Percentiles rank a stretch among this genome's conserved stretches.
Evolutionary conservation across 2,888 invertebrate species (phyloP).

Genomic region (Amphiduros pacificus): DNA sequence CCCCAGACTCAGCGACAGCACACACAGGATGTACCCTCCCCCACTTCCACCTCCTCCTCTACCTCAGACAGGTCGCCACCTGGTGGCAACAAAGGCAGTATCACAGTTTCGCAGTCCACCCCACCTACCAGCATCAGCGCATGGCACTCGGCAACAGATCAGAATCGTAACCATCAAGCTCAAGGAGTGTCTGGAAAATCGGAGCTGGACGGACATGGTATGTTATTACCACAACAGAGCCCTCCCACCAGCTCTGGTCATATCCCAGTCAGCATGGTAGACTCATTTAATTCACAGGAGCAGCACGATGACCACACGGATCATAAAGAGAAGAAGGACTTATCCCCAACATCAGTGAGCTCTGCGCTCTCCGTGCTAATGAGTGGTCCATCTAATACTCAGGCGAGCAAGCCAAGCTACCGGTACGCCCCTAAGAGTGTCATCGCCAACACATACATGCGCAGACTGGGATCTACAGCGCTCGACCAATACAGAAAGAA

Average conservation of each 20-base stretch:
- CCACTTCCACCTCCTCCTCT: slow-evolving; percentile 62
- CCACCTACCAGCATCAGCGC: too few relatives aligned
- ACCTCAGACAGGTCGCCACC: neutral
- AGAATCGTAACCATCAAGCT: too few relatives aligned
- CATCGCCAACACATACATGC: slow-evolving; percentile 58
- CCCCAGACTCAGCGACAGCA: slow-evolving; percentile 13
- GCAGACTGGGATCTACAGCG: slow-evolving; percentile 41
- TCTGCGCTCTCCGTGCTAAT: slow-evolving; percentile 25
- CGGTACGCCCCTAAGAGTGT: slow-evolving; percentile 56
- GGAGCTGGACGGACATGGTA: too few relatives aligned
- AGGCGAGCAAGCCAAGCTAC: slow-evolving; percentile 13
- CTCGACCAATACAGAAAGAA: slow-evolving; percentile 51
- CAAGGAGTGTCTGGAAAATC: too few relatives aligned
- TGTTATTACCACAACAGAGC: too few relatives aligned
- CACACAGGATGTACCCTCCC: slow-evolving; percentile 71
- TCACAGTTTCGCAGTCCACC: neutral
- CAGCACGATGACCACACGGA: too few relatives aligned
- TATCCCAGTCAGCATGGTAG: too few relatives aligned
- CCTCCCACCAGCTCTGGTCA: too few relatives aligned
- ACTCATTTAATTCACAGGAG: too few relatives aligned
- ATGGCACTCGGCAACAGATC: too few relatives aligned
- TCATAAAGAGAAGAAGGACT: too few relatives aligned
- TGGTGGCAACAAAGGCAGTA: too few relatives aligned
- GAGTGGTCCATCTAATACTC: slow-evolving; percentile 3
- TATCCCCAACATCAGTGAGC: slow-evolving; percentile 16